These are phyloP conservation scores for Elanus axillaris DNA, from an alignment of 2,113 vertebrate genomes.

Conservation along the genomic window DNA sequence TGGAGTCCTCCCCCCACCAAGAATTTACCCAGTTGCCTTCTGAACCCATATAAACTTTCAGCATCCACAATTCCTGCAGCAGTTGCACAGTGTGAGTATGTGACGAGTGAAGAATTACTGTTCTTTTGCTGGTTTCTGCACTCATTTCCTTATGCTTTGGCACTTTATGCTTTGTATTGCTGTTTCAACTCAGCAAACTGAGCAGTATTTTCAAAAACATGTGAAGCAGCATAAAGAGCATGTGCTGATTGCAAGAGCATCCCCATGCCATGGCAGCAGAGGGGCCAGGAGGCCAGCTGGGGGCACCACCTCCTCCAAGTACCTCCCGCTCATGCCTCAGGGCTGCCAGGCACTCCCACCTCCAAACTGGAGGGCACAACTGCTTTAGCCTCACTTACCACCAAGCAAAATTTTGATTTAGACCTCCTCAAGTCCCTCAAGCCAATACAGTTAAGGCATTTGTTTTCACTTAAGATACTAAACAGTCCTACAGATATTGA, in stretches of 20 bases:
- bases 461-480: background rate
- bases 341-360: background rate
- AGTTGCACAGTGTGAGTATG: background rate
- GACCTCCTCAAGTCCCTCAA: background rate
- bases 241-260: background rate
- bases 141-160: background rate
- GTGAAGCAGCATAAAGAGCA: background rate
- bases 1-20: background rate
- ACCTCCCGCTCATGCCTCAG: background rate
- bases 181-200: background rate
- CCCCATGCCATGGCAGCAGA: background rate
- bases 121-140: background rate
- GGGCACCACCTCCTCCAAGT: background rate
- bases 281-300: background rate
- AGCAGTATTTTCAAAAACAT: background rate
- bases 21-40: background rate
- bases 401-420: background rate
- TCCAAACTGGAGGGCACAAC: background rate
- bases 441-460: background rate
- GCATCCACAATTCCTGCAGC: background rate
- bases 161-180: background rate
- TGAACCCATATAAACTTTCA: background rate
- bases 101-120: background rate
- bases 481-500: background rate
- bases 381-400: background rate